Percentiles rank a stretch among this genome's conserved stretches.
Evolutionary conservation across 2,888 invertebrate genomes (phyloP).

Genomic region (Lordiphosa fenestrarum): DNA sequence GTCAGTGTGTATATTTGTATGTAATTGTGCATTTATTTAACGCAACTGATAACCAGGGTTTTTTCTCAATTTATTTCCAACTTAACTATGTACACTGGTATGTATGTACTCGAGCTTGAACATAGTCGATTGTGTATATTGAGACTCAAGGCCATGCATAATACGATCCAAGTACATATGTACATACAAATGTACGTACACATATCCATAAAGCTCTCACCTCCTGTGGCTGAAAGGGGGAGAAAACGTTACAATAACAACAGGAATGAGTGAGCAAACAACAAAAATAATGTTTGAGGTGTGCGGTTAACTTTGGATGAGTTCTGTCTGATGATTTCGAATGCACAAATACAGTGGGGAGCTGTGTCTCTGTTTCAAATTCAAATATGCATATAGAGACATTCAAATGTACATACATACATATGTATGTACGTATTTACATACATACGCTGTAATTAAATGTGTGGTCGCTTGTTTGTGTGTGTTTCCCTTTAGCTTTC

Average conservation of each 20-base stretch:
- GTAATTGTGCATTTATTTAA: no score
- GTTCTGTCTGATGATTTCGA: conserved; percentile 29
- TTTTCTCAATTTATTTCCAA: no score
- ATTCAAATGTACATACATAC: neutral
- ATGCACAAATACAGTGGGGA: conserved; percentile 38
- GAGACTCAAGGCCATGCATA: conserved; percentile 36
- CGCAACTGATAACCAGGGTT: no score
- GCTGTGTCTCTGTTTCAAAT: conserved; percentile 15
- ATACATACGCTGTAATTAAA: conserved; percentile 49
- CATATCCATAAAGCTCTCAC: conserved; percentile 10
- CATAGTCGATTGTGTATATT: conserved; percentile 19
- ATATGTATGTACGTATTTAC: conserved; percentile 9
- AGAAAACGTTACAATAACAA: conserved; percentile 16
- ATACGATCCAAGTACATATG: conserved; percentile 10
- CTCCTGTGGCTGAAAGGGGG: conserved; percentile 12
- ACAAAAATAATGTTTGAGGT: conserved; percentile 33
- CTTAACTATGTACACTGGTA: no score
- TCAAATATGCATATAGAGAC: conserved; percentile 28
- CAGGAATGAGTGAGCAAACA: conserved; percentile 4
- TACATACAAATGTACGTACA: neutral
- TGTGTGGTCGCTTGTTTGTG: conserved; percentile 50
- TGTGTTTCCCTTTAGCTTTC: conserved; percentile 62
- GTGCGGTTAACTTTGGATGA: conserved; percentile 38
- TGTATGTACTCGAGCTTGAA: conserved; percentile 6
- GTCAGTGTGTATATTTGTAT: no score